Percentiles rank a stretch among this genome's conserved stretches.
Conservation (phyloP, 2,113 vertebrate genomes). For the Erpornis zantholeuca region DNA sequence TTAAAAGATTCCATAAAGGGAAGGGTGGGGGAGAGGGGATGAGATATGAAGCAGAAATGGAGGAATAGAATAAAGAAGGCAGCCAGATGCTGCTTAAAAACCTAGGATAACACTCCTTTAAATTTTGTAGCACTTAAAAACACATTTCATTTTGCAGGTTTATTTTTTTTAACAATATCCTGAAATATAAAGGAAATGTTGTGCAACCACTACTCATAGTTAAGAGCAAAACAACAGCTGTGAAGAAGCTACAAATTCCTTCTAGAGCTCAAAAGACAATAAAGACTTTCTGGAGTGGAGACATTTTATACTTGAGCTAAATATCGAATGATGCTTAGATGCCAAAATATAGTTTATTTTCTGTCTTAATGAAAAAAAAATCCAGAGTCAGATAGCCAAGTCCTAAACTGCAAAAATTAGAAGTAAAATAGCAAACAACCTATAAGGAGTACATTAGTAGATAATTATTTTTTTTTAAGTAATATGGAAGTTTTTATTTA, state of each 20-base stretch:
- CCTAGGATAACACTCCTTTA: not conserved
- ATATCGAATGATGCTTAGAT: not conserved
- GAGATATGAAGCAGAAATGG: not conserved
- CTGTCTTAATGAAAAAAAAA: not conserved
- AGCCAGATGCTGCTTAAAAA: not conserved
- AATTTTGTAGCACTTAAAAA: not conserved
- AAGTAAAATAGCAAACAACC: not conserved
- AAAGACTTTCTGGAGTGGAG: not conserved
- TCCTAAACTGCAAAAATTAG: not conserved
- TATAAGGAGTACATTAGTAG: not conserved
- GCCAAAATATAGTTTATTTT: not conserved
- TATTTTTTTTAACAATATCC: not conserved
- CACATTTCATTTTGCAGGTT: not conserved
- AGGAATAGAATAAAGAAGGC: not conserved
- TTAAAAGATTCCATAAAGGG: conserved; percentile 6
- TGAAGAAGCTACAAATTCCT: conserved; percentile 22
- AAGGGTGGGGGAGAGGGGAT: not conserved
- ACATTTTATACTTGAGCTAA: not conserved
- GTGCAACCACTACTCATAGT: not conserved
- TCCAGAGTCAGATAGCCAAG: not conserved
- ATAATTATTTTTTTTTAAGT: not conserved
- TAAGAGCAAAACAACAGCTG: conserved; percentile 36
- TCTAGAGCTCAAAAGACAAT: not conserved
- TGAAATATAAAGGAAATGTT: conserved; percentile 31
- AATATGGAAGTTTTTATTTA: not conserved